Evolutionary conservation across 2,797 vertebrate species (phyloP), one percentile per base, ranked within the genome.

Genomic region (Rhabdophis nuchalis): DNA sequence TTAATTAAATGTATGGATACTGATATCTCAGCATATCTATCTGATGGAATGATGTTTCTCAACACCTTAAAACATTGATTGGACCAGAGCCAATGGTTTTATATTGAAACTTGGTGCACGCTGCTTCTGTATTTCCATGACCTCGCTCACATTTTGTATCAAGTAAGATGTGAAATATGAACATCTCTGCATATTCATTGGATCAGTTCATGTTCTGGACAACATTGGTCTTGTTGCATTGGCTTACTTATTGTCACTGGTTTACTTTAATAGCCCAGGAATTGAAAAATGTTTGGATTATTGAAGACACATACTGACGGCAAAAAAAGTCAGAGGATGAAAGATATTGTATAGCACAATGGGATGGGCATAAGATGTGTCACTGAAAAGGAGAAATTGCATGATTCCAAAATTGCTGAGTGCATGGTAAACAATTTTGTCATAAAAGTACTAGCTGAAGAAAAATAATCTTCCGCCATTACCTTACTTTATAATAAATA

Each of bases 361-460:
- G 88, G 72, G 9, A 85, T 46, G 29, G 56, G 0, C 46, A 0
- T 64, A 77, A 93, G 18, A 86, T 93, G 32, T 94, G 52, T 93
- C 64, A 95, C 86, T 92, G 85, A 77, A 89, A 89, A 56, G 4
- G 36, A 82, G 85, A 86, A 82, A 10, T 82, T 91, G n/a, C 23
- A 25, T 85, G 87, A n/a, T 89, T 95, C 23, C 86, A 77, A 94
- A 88, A 61, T 82, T 93, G 82, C 90, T 92, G 56, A 58, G 58
- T 46, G 88, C 52, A 86, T 0, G 2, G 32, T 94, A 94, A 93
- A 91, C 92, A 92, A 88, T 91, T 88, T 89, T 95, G 77, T 94
- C 93, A 93, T 93, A 90, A 92, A 94, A 94, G 92, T 95, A 95
- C n/a, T 87, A 90, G 90, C 93, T 92, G 94, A 82, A 93, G 77